Conservation (phyloP, 2,797 vertebrate genomes). For the Threskiornis aethiopicus region DNA sequence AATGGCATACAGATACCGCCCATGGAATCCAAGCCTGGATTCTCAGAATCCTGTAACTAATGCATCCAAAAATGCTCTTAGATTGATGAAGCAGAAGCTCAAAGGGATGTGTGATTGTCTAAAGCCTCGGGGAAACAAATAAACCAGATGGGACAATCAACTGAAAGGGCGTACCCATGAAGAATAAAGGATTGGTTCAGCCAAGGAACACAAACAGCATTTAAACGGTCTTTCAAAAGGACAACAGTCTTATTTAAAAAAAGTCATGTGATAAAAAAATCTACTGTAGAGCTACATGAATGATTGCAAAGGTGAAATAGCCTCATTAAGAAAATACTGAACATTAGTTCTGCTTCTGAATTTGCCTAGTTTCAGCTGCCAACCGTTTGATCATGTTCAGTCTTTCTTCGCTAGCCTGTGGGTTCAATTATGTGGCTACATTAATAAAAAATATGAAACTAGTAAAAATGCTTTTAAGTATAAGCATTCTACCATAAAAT, state of each 20-base stretch:
- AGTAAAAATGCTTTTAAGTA: background rate
- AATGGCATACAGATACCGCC: background rate
- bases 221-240: background rate
- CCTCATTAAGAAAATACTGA: background rate
- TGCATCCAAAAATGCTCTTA: background rate
- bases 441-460: background rate
- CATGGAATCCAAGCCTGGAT: background rate
- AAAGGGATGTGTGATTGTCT: background rate
- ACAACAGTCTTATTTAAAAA: background rate
- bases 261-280: background rate
- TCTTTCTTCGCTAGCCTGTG: background rate
- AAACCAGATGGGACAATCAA: background rate
- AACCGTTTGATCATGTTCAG: background rate
- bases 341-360: background rate
- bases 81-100: background rate
- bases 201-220: background rate
- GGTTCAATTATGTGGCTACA: background rate
- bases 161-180: background rate
- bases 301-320: background rate
- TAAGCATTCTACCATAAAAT: background rate
- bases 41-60: background rate
- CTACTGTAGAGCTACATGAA: background rate
- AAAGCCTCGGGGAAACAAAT: background rate
- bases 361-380: conserved; percentile 1
- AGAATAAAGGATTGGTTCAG: background rate